Percentiles rank a stretch among this genome's conserved stretches.
Conservation (phyloP, 2,797 vertebrate species). For the Lindbergichthys nudifrons region DNA sequence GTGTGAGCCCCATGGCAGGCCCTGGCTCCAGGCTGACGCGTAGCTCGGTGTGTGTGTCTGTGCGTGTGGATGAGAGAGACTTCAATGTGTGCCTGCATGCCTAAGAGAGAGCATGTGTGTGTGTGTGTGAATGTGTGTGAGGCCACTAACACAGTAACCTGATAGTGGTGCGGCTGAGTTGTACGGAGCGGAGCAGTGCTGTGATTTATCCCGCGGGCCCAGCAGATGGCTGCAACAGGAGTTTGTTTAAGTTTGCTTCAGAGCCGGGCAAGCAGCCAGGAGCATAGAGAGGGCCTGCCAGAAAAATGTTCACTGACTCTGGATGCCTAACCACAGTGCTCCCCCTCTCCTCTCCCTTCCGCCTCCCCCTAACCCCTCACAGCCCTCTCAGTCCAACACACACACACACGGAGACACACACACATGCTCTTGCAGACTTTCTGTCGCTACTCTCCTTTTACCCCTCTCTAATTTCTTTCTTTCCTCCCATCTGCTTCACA, state of each 20-base stretch:
- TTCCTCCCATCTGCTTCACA: constrained; percentile 84
- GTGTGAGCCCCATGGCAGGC: constrained; percentile 87
- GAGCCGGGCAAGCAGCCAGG: constrained; percentile 93
- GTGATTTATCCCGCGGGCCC: constrained; percentile 99
- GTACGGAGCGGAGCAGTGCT: constrained; percentile 89
- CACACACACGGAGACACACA: constrained; percentile 60
- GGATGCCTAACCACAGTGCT: constrained; percentile 87
- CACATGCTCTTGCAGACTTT: constrained; percentile 80
- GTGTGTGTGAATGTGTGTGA: constrained; percentile 55
- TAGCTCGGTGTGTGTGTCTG: constrained; percentile 65
- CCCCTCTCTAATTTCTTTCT: constrained; percentile 83
- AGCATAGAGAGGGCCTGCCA: constrained; percentile 88
- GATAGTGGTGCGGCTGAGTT: constrained; percentile 80
- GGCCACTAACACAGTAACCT: constrained; percentile 81
- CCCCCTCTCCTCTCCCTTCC: constrained; percentile 67
- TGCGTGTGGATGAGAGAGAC: constrained; percentile 59
- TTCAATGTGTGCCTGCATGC: constrained; percentile 74
- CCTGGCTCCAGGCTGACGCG: constrained; percentile 95
- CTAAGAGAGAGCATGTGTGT: constrained; percentile 40
- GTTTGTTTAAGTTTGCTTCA: constrained; percentile 99
- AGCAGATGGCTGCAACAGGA: constrained; percentile 99
- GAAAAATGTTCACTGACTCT: constrained; percentile 94
- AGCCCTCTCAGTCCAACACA: constrained; percentile 73
- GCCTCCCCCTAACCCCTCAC: constrained; percentile 69
- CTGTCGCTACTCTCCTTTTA: constrained; percentile 84